Evolutionary conservation across 2,888 invertebrate species (phyloP).

Genomic region (Ochropacha duplaris): DNA sequence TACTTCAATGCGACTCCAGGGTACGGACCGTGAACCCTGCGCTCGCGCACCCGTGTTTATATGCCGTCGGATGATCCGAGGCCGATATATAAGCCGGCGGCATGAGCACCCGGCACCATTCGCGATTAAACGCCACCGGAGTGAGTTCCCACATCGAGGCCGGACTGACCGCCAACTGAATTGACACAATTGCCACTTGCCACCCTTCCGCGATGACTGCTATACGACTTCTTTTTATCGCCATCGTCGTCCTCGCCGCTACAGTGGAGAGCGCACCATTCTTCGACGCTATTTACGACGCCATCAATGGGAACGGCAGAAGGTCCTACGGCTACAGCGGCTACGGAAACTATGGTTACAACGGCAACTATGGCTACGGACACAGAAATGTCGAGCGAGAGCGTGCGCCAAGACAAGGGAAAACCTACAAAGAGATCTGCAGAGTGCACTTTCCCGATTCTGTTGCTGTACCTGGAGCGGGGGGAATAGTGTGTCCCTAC

Average conservation of each 20-base stretch:
- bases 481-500: constrained; percentile 85
- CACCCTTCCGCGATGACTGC: constrained; percentile 74
- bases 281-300: constrained; percentile 77
- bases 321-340: constrained; percentile 65
- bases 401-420: constrained; percentile 60
- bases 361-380: constrained; percentile 29
- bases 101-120: constrained; percentile 76
- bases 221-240: constrained; percentile 47
- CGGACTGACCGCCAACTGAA: constrained; percentile 71
- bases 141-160: constrained; percentile 72
- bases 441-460: constrained; percentile 85
- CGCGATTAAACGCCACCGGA: constrained; percentile 71
- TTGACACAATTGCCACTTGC: constrained; percentile 66
- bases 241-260: constrained; percentile 42
- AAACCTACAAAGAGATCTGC: constrained; percentile 87
- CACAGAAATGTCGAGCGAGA: constrained; percentile 42
- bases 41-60: constrained; percentile 63
- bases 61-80: constrained; percentile 77
- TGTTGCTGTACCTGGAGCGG: constrained; percentile 72
- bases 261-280: constrained; percentile 62
- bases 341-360: constrained; percentile 51
- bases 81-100: constrained; percentile 77
- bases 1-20: constrained; percentile 68
- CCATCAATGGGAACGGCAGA: constrained; percentile 64
- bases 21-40: constrained; percentile 76